Evolutionary conservation across 92 coral and sea anemone species (phyloP), one percentile per base, ranked within the genome.

Genomic region (Palythoa caribaeorum): DNA sequence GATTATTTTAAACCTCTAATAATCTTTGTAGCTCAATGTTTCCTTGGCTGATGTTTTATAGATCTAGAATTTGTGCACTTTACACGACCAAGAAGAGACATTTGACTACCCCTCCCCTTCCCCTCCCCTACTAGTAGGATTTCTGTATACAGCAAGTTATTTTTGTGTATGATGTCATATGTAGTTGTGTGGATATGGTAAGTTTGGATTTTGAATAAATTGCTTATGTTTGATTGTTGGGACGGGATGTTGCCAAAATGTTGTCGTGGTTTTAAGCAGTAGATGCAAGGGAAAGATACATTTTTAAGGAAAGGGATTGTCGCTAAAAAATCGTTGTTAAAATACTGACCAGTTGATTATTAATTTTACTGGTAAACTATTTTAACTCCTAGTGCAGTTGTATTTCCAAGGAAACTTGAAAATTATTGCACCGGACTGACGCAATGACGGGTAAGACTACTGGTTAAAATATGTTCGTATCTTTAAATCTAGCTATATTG

Each of bases 81-180:
- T 44, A 6, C 4, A 6, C 48, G 48, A 28, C 48, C 7, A 8
- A 44, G 50, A 5, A 44, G 50, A 44, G 50, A 44, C 50, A 44
- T 44, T 44, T 44, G 50, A 8, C 50, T 44, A 4, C 6, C 48
- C 4, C 48, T 44, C 48, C n/a, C 9, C 76, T 71, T 7, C 15
- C 47, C 47, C 47, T 8, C 76, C 76, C 76, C 76, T 38, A 71
- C 16, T 12, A 3, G 53, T 7, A 17, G 38, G 7, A 5, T 39
- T 73, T 73, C 20, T 14, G 5, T 21, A 17, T 17, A 16, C 3
- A n/a, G 17, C 53, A 5, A 4, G n/a, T 13, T 44, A 73, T 73
- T 73, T 73, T n/a, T 6, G 78, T 40, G 20, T 8, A 72, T 73
- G 78, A 73, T 73, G 78, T 73, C 78, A 73, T 73, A 16, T 1